Percentiles rank a stretch among this genome's conserved stretches.
Conservation (phyloP, 1,140 invertebrate genomes). For the Sitophilus oryzae region DNA sequence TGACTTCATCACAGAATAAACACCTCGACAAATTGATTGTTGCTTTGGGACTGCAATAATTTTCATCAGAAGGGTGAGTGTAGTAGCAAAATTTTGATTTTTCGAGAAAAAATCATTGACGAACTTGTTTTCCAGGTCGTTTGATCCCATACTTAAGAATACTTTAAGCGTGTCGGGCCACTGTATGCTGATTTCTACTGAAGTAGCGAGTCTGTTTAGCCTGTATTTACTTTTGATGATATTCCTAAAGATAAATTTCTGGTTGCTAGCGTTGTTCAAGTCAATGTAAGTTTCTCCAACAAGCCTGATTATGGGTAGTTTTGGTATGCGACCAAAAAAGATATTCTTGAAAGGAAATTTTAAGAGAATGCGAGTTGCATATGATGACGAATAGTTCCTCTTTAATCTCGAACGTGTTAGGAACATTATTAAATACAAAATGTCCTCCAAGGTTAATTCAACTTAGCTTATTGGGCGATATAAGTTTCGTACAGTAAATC, state of each 20-base stretch:
- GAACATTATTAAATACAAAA: not conserved
- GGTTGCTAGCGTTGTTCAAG: not conserved
- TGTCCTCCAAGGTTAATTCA: conserved; percentile 1
- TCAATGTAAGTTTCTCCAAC: not conserved
- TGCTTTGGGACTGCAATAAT: no score
- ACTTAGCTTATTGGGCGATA: not conserved
- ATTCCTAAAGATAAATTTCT: not conserved
- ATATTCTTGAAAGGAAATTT: no score
- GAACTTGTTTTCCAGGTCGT: no score
- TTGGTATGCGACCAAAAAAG: no score
- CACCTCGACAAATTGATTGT: no score
- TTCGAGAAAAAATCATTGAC: no score
- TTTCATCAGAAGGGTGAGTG: no score
- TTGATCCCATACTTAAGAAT: not conserved
- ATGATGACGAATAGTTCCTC: not conserved
- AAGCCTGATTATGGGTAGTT: not conserved
- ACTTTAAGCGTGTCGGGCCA: not conserved
- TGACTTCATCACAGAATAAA: no score
- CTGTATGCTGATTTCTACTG: not conserved
- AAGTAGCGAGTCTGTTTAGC: not conserved
- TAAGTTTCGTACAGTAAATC: not conserved
- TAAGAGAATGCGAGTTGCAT: no score
- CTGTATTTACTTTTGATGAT: not conserved
- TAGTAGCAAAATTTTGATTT: no score
- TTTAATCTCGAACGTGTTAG: not conserved